Evolutionary conservation across 92 coral and sea anemone species (phyloP).

Genomic region (Pocillopora grandis): DNA sequence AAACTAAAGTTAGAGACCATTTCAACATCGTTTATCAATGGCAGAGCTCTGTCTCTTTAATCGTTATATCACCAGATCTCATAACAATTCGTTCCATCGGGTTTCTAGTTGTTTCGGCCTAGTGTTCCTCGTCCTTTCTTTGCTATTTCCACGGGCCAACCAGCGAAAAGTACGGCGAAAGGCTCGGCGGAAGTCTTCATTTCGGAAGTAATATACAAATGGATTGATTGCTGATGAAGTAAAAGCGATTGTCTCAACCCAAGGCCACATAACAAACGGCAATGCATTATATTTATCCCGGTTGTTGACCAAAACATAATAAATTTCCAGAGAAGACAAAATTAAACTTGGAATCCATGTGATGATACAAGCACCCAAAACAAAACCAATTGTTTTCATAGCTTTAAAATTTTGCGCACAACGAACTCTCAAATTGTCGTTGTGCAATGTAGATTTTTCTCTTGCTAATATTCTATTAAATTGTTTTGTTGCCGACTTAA

Average conservation of each 20-base stretch:
- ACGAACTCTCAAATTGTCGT: background rate
- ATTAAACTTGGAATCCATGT: constrained; percentile 7
- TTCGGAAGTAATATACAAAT: background rate
- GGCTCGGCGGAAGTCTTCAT: background rate
- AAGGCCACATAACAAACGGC: background rate
- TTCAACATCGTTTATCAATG: no score
- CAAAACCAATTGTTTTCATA: constrained; percentile 6
- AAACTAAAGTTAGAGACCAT: no score
- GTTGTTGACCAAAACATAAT: background rate
- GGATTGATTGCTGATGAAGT: constrained; percentile 8
- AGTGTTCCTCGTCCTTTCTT: background rate
- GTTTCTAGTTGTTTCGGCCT: background rate
- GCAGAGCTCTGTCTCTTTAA: background rate
- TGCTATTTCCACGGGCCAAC: background rate
- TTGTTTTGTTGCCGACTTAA: background rate
- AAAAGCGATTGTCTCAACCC: background rate
- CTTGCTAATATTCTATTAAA: background rate
- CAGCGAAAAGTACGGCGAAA: background rate
- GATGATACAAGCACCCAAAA: background rate
- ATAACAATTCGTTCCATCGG: background rate
- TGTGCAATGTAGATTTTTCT: background rate
- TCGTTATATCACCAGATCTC: no score
- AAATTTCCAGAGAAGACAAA: background rate
- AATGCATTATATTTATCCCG: background rate
- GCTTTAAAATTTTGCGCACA: background rate